These are phyloP conservation scores for Ormia ochracea DNA, from an alignment of 2,888 invertebrate genomes.

Conservation along the genomic window DNA sequence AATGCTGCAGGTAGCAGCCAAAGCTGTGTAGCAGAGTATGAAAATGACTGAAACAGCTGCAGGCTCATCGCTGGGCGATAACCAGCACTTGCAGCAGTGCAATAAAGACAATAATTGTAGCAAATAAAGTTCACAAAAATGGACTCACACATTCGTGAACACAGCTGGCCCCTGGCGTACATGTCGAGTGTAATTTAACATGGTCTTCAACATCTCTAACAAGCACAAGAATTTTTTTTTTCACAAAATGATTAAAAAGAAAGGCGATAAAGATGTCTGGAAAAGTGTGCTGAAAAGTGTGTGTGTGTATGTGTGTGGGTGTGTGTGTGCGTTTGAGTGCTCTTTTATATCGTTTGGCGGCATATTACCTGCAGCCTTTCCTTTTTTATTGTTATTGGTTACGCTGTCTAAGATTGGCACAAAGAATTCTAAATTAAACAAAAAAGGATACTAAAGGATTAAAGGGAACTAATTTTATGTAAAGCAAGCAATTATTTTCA, in stretches of 20 bases:
- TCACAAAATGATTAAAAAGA: background rate
- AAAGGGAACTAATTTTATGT: background rate
- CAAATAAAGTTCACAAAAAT: background rate
- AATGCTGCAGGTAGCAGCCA: no score
- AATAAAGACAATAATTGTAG: background rate
- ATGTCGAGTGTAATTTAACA: slow-evolving; percentile 26
- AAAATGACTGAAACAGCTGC: background rate
- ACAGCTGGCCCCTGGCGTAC: background rate
- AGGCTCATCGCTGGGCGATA: background rate
- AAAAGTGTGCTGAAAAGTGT: background rate
- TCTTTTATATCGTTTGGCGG: slow-evolving; percentile 17
- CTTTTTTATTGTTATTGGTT: background rate
- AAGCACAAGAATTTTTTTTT: background rate
- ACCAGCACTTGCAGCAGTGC: background rate
- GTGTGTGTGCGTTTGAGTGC: background rate
- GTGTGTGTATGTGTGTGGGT: background rate
- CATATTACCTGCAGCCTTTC: slow-evolving; percentile 21
- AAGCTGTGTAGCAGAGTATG: no score
- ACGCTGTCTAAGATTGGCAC: background rate
- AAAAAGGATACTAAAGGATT: background rate
- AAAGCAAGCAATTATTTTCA: no score
- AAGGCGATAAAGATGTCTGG: background rate
- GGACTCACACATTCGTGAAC: background rate
- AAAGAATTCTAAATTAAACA: background rate
- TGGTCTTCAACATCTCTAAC: slow-evolving; percentile 3